A percentile compares a stretch with the other conserved stretches of the same genome.
phyloP scores from a whole-genome alignment of 2,113 vertebrate genomes.

The Bujurquina vittata region DNA sequence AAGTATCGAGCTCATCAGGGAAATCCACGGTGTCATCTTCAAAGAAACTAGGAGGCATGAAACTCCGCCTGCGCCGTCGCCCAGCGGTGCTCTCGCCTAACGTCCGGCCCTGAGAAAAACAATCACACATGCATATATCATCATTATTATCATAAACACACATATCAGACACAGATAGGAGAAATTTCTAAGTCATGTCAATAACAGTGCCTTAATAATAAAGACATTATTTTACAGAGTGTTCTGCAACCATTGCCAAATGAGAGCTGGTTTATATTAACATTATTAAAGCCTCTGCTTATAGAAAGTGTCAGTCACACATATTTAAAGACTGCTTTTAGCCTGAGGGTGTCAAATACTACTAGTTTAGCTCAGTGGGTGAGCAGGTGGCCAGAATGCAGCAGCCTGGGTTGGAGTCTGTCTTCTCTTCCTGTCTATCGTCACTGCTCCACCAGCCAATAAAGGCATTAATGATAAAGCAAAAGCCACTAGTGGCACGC shows the following conservation, averaged over 20 bases:
- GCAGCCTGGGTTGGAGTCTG: too few species aligned
- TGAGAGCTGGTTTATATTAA: background rate
- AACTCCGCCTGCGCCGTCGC: slow-evolving; percentile 87
- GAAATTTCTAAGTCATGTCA: background rate
- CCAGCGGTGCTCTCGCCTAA: slow-evolving; percentile 82
- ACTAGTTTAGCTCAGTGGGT: too few species aligned
- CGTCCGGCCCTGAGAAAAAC: slow-evolving; percentile 85
- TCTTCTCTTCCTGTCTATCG: too few species aligned
- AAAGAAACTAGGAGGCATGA: slow-evolving; percentile 91
- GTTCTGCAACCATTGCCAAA: background rate
- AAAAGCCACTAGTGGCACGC: too few species aligned
- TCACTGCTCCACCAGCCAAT: too few species aligned
- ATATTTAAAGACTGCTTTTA: background rate
- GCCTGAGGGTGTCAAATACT: background rate
- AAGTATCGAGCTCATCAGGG: slow-evolving; percentile 94
- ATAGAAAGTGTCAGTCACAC: too few species aligned
- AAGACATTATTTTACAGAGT: background rate
- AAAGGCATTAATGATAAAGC: too few species aligned
- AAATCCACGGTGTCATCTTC: slow-evolving; percentile 94
- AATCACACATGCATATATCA: background rate
- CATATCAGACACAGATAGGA: background rate
- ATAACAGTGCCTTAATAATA: background rate
- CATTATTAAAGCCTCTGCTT: background rate
- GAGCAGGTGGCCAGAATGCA: too few species aligned
- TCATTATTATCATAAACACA: background rate